Evolutionary conservation across 2,113 vertebrate species (phyloP).

Genomic region (Eidolon helvum): DNA sequence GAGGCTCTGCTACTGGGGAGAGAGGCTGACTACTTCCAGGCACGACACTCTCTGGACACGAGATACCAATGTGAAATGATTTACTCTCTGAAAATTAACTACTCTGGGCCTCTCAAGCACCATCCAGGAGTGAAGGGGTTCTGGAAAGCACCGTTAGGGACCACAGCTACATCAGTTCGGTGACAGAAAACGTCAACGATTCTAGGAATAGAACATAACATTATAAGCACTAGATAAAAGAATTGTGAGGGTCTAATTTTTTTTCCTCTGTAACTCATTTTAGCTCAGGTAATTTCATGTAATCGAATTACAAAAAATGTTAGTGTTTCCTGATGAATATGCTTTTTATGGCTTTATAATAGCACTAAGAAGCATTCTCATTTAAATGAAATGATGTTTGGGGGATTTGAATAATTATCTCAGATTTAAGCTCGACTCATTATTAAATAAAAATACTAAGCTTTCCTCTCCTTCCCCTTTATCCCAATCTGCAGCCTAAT

Average conservation of each 20-base stretch:
- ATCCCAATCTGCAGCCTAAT: background rate
- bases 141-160: background rate
- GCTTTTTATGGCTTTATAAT: slow-evolving; percentile 20
- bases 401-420: slow-evolving; percentile 19
- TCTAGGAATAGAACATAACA: background rate
- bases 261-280: background rate
- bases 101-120: background rate
- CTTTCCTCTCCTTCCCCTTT: background rate
- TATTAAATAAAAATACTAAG: slow-evolving; percentile 38
- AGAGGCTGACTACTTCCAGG: background rate
- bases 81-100: background rate
- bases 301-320: slow-evolving; percentile 24
- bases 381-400: slow-evolving; percentile 56
- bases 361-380: slow-evolving; percentile 1
- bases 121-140: background rate
- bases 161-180: background rate
- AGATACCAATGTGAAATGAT: background rate
- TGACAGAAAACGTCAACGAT: background rate
- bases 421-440: slow-evolving; percentile 27
- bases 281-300: background rate
- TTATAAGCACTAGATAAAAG: background rate
- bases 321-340: slow-evolving; percentile 32
- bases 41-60: background rate
- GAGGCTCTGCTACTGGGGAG: background rate
- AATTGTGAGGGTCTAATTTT: background rate